Percentiles rank a stretch among this genome's conserved stretches.
phyloP scores from a whole-genome alignment of 2,113 vertebrate species.

The Ahaetulla prasina region DNA sequence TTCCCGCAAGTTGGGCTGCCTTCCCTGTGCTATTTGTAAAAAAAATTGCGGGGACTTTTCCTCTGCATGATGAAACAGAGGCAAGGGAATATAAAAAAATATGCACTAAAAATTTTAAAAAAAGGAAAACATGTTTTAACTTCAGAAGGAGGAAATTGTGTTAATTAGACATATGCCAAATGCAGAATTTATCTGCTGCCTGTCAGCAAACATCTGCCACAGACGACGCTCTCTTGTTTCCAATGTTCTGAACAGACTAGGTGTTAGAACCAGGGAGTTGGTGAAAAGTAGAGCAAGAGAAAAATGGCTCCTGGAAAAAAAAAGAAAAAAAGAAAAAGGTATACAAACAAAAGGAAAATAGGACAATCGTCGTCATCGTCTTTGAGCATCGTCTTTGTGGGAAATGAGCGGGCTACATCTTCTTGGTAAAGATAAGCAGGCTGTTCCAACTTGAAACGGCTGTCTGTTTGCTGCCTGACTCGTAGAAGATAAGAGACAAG shows the following conservation, averaged over 20 bases:
- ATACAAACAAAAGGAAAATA: neutral
- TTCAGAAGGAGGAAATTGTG: slow-evolving; percentile 27
- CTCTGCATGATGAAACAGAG: neutral
- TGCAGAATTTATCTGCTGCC: slow-evolving; percentile 39
- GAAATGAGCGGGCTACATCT: neutral
- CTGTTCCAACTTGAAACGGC: neutral
- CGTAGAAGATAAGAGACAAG: neutral
- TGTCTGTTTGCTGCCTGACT: neutral
- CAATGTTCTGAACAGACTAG: neutral
- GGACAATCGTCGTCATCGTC: neutral
- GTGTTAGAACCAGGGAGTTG: neutral
- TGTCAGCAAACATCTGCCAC: slow-evolving; percentile 37
- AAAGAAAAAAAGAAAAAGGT: neutral
- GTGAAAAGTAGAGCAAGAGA: neutral
- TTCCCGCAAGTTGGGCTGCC: neutral
- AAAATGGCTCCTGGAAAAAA: neutral
- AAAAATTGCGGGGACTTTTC: neutral
- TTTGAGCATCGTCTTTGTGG: too few relatives aligned
- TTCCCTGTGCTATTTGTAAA: neutral
- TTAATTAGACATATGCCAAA: slow-evolving; percentile 50
- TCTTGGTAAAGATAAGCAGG: neutral
- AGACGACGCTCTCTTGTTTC: slow-evolving; percentile 21
- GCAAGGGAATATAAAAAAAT: slow-evolving; percentile 33
- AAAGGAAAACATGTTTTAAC: slow-evolving; percentile 19
- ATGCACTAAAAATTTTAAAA: slow-evolving; percentile 9